These are phyloP conservation scores for Machaerirhynchus nigripectus DNA, from an alignment of 2,113 vertebrate genomes.

Conservation along the genomic window DNA sequence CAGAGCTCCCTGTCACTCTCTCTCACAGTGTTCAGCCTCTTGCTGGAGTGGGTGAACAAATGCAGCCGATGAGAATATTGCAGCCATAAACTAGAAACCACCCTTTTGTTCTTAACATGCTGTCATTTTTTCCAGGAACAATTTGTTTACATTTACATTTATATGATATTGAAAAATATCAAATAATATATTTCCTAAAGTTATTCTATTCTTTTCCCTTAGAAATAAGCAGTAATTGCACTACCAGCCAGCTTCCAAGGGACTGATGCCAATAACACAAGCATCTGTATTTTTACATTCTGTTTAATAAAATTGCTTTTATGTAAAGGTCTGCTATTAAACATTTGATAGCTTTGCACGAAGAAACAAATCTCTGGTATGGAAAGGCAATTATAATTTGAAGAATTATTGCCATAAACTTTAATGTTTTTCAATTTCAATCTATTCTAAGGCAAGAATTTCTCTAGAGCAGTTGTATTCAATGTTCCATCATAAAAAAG, in stretches of 20 bases:
- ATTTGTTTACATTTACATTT: slow-evolving; percentile 48
- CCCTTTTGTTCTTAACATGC: not conserved
- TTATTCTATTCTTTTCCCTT: not conserved
- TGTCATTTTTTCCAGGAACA: not conserved
- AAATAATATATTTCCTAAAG: not conserved
- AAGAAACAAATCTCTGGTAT: slow-evolving; percentile 17
- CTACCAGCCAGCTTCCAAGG: not conserved
- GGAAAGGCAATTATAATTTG: slow-evolving; percentile 59
- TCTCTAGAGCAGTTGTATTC: not conserved
- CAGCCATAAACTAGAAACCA: not conserved
- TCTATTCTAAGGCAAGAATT: slow-evolving; percentile 34
- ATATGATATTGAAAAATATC: slow-evolving; percentile 19
- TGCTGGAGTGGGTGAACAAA: not conserved
- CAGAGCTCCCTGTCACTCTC: not conserved
- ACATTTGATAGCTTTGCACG: slow-evolving; percentile 31
- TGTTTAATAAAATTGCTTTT: slow-evolving; percentile 57
- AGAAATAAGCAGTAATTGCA: slow-evolving; percentile 15
- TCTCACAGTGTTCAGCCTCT: not conserved
- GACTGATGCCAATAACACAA: not conserved
- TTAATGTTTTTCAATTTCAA: slow-evolving; percentile 60
- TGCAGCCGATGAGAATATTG: not conserved
- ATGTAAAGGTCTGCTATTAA: slow-evolving; percentile 54
- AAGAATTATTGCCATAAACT: slow-evolving; percentile 59
- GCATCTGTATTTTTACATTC: slow-evolving; percentile 34
- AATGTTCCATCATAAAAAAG: slow-evolving; percentile 12